phyloP scores from a whole-genome alignment of 2,888 invertebrate genomes.

The Lasioglossum calceatum region DNA sequence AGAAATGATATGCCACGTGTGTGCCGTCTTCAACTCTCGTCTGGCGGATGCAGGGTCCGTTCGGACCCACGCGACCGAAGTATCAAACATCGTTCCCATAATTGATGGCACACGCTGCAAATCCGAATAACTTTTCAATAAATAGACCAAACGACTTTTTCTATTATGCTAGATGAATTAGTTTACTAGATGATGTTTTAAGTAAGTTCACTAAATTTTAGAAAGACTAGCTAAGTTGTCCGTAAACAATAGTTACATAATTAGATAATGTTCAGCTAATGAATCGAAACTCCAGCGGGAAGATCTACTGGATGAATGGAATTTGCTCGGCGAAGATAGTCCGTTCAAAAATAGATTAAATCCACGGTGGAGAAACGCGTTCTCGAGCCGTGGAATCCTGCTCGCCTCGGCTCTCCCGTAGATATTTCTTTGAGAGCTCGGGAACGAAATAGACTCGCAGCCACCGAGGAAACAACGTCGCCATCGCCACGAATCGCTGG shows the following conservation, averaged over 20 bases:
- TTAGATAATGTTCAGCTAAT: neutral
- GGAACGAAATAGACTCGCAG: slow-evolving; percentile 14
- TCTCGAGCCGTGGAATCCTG: neutral
- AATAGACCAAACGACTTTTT: too few relatives aligned
- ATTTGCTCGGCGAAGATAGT: neutral
- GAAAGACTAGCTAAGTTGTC: neutral
- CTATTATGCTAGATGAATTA: too few relatives aligned
- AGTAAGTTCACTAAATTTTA: too few relatives aligned
- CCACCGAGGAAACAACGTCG: slow-evolving; percentile 11
- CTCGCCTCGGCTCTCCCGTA: neutral
- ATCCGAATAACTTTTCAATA: too few relatives aligned
- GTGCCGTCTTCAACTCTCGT: too few relatives aligned
- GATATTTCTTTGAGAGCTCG: neutral
- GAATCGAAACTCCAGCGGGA: neutral
- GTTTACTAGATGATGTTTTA: too few relatives aligned
- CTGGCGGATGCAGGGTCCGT: too few relatives aligned
- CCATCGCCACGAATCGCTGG: slow-evolving; percentile 42
- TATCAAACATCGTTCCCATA: too few relatives aligned
- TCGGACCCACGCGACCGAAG: too few relatives aligned
- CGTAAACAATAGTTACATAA: neutral
- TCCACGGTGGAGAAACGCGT: neutral
- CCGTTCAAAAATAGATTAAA: neutral
- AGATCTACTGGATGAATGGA: neutral
- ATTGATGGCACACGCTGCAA: too few relatives aligned
- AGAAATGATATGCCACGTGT: too few relatives aligned